Percentiles rank a stretch among this genome's conserved stretches.
Evolutionary conservation across 2,113 vertebrate species (phyloP).

Genomic region (Chloropsis cyanopogon): DNA sequence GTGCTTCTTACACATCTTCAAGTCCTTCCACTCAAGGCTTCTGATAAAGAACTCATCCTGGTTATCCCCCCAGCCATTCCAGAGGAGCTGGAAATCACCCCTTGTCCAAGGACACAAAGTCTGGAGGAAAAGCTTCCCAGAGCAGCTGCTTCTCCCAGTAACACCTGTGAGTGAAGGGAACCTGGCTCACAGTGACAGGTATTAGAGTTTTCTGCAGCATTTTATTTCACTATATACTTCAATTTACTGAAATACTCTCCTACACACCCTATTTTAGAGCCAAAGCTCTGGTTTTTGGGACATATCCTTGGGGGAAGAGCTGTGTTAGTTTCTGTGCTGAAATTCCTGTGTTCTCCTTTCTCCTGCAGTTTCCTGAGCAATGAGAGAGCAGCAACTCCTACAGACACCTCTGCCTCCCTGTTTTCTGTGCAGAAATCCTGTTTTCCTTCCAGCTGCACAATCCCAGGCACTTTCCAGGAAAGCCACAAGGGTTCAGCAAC

Average conservation of each 20-base stretch:
- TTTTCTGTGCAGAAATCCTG: background rate
- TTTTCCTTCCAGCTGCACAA: background rate
- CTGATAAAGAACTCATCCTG: background rate
- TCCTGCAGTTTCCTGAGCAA: background rate
- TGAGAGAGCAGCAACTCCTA: background rate
- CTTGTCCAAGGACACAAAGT: background rate
- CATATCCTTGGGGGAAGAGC: background rate
- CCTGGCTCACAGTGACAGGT: background rate
- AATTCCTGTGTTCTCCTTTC: background rate
- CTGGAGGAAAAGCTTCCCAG: background rate
- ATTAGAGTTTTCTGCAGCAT: background rate
- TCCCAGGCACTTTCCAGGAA: background rate
- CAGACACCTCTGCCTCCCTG: background rate
- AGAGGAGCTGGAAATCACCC: background rate
- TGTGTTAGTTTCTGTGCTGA: background rate
- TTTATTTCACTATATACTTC: background rate
- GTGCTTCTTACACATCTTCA: background rate
- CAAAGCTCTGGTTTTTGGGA: background rate
- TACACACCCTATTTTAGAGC: background rate
- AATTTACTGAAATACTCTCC: background rate
- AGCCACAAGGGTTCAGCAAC: background rate
- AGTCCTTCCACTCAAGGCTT: background rate
- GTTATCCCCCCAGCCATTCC: background rate
- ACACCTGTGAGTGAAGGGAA: background rate
- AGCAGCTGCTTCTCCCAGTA: background rate